phyloP scores from a whole-genome alignment of 2,113 vertebrate genomes.

The Dicerorhinus sumatrensis region DNA sequence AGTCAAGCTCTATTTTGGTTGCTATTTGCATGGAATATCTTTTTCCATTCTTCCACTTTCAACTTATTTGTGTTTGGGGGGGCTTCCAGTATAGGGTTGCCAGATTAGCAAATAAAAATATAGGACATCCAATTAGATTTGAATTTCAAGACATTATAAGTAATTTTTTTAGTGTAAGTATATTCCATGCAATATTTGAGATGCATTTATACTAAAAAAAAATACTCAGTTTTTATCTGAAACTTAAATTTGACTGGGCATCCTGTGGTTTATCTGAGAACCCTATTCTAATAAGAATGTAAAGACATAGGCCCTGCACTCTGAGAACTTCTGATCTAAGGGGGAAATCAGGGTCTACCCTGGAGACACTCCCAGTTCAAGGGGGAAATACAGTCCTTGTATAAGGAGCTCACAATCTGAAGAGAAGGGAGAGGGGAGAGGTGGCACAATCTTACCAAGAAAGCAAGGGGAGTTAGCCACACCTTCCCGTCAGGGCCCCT shows the following conservation, averaged over 20 bases:
- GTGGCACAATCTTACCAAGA: not conserved
- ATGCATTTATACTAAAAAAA: conserved; percentile 25
- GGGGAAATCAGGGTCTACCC: not conserved
- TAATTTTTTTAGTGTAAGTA: conserved; percentile 31
- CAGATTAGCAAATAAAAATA: conserved; percentile 51
- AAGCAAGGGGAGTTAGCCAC: no score
- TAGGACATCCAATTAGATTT: not conserved
- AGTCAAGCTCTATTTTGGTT: not conserved
- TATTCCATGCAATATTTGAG: not conserved
- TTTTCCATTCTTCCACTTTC: not conserved
- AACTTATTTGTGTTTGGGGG: conserved; percentile 19
- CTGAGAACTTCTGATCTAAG: not conserved
- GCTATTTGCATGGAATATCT: not conserved
- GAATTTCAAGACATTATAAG: conserved; percentile 10
- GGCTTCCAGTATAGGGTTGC: not conserved
- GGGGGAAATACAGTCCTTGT: no score
- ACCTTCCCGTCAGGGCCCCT: not conserved
- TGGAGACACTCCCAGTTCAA: not conserved
- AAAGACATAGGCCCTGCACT: not conserved
- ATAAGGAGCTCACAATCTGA: not conserved
- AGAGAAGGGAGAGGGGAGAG: not conserved
- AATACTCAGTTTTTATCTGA: not conserved
- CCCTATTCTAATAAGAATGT: not conserved
- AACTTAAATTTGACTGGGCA: conserved; percentile 38
- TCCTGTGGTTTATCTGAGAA: conserved; percentile 3